These are phyloP conservation scores for Eupithecia pulchellata DNA, from an alignment of 2,888 invertebrate genomes.

Conservation along the genomic window DNA sequence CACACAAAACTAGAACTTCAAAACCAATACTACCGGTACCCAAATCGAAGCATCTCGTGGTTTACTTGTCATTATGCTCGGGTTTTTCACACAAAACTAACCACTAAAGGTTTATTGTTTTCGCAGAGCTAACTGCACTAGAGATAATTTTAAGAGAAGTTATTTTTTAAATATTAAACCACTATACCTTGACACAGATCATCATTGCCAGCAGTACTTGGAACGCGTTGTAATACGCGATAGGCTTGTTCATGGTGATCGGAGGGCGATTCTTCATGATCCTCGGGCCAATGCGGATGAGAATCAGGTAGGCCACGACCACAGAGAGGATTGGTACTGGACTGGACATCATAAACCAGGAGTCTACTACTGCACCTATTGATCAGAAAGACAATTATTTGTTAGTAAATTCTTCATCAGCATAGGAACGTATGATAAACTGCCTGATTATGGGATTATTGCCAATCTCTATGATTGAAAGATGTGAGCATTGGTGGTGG, in stretches of 20 bases:
- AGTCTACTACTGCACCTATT: conserved; percentile 89
- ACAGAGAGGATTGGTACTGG: conserved; percentile 89
- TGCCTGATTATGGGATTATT: background rate
- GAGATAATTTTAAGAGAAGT: too few relatives aligned
- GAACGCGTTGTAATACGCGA: conserved; percentile 93
- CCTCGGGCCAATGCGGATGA: conserved; percentile 90
- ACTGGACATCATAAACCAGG: conserved; percentile 92
- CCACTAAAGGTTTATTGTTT: too few relatives aligned
- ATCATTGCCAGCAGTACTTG: conserved; percentile 92
- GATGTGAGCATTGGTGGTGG: background rate
- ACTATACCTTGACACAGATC: conserved; percentile 78
- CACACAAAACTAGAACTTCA: background rate
- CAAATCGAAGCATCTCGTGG: background rate
- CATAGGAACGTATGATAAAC: too few relatives aligned
- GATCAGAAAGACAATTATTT: conserved; percentile 28
- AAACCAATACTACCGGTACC: background rate
- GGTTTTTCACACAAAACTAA: too few relatives aligned
- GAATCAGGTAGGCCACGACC: conserved; percentile 87
- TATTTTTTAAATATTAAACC: too few relatives aligned
- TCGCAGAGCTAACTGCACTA: too few relatives aligned
- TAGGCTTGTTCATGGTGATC: conserved; percentile 88
- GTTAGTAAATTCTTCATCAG: background rate
- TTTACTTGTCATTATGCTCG: background rate
- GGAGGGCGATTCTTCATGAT: conserved; percentile 90
- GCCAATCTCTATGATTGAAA: background rate